Evolutionary conservation across 2,888 invertebrate species (phyloP).

Genomic region (Nephrotoma guestfalica): DNA sequence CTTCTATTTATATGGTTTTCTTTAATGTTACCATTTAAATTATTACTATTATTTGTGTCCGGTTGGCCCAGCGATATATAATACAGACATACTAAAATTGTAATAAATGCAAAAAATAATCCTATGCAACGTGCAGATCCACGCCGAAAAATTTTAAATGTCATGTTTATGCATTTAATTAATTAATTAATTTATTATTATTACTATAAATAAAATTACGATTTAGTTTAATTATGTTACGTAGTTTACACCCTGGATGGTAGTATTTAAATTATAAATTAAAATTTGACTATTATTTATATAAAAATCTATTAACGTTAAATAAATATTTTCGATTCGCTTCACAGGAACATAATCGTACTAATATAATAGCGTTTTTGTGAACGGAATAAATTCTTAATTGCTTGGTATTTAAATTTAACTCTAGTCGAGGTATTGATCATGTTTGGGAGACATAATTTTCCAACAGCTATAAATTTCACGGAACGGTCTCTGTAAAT

Average conservation of each 20-base stretch:
- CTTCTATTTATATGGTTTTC: neutral
- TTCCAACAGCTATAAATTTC: neutral
- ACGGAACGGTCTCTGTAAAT: neutral
- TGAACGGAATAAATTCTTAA: neutral
- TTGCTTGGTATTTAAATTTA: neutral
- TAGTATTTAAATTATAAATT: neutral
- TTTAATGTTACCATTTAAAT: slow-evolving; percentile 2
- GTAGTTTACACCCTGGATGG: neutral
- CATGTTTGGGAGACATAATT: neutral
- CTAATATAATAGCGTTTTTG: neutral
- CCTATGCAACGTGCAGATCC: slow-evolving; percentile 32
- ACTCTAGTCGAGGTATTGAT: neutral
- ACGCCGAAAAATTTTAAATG: slow-evolving; percentile 30
- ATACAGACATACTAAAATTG: slow-evolving; percentile 30
- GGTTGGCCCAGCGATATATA: slow-evolving; percentile 34
- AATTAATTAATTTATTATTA: neutral
- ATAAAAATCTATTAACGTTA: neutral
- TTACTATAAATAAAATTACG: neutral
- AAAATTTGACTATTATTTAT: neutral
- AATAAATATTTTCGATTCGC: neutral
- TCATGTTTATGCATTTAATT: slow-evolving; percentile 18
- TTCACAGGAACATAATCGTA: neutral
- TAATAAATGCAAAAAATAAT: slow-evolving; percentile 29
- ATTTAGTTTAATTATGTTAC: neutral
- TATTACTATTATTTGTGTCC: slow-evolving; percentile 14